Conservation (phyloP, 30 jellyfish, hydroid and myxozoan species). For the Aurelia coerulea region DNA sequence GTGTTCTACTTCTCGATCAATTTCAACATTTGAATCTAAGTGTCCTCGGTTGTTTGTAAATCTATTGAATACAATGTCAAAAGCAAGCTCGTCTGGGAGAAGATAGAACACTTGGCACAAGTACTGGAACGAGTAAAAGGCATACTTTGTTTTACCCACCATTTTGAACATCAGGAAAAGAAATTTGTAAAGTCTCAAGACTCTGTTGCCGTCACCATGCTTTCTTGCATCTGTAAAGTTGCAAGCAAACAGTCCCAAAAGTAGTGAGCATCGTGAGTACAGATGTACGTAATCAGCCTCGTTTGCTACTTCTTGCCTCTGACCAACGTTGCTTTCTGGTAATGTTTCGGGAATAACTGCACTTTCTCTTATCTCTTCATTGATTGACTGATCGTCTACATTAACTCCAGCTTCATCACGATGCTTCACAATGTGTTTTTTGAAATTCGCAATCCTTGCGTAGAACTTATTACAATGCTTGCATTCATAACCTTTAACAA, state of each 20-base stretch:
- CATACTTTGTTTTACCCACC: conserved; percentile 1
- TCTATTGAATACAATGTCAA: conserved; percentile 17
- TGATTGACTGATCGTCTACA: background rate
- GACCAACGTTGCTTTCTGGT: background rate
- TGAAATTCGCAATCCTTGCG: background rate
- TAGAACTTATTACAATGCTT: background rate
- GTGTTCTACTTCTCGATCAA: conserved; percentile 39
- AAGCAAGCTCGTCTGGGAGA: conserved; percentile 14
- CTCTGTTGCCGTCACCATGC: conserved; percentile 15
- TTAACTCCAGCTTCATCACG: background rate
- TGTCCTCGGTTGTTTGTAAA: conserved; percentile 19
- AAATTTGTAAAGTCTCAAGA: background rate
- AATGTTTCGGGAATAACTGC: conserved; percentile 15
- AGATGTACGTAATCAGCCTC: background rate
- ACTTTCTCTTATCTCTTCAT: background rate
- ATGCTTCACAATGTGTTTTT: conserved; percentile 9
- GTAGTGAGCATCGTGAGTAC: conserved; percentile 5
- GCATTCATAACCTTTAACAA: conserved; percentile 9
- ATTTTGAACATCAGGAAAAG: background rate
- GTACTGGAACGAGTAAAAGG: conserved; percentile 6
- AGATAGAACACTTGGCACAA: conserved; percentile 8
- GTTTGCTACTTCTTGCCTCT: background rate
- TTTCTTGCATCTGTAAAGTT: conserved; percentile 28
- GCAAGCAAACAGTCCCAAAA: conserved; percentile 30
- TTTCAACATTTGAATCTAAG: conserved; percentile 14